Base-by-base conservation (phyloP, 92 coral and sea anemone genomes). In the Epizoanthus illoricatus region DNA sequence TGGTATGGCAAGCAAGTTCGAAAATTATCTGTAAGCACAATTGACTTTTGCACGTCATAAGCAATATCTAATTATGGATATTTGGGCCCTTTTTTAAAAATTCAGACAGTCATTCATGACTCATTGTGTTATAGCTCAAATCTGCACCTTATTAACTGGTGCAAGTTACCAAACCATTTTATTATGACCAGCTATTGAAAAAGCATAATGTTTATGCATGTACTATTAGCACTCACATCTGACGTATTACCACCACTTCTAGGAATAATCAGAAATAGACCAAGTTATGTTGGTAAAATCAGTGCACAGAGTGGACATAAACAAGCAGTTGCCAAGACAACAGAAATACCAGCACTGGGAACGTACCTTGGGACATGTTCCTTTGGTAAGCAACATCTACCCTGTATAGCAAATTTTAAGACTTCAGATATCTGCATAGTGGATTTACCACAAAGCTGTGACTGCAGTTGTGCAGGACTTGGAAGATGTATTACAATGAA, bases 391-490 rank as follows among this genome's bases (percentile, higher is more conserved):
- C 52, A 20, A 16, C 49, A 45, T 63, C 42, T 42, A 18, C 71
- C 55, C 59, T 43, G 40, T 13, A 36, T 76, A 18, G 54, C 11
- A 40, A 42, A n/a, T 55, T 41, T 41, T 18, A 42, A 18, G 15
- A 45, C 64, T 63, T 78, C 71, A 5, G 41, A 21, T 57, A 5
- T 78, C 82, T 61, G 60, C 33, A 45, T 78, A 43, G 20, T 78
- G 52, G 57, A 62, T 21, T 43, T 78, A 63, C 33, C 82, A 23
- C 71, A 43, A 15, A 66, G 28, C 54, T 78, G 71, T 78, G 60
- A 45, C 61, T 78, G 82, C 52, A 12, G 45, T 21, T 45, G 59
- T 45, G 39, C 47, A n/a, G 59, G 40, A 4, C 1, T 16, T 68
- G 73, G 73, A 68, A 41, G 73, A 15, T 74, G 80, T 15, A 21